Conservation (phyloP, 2,113 vertebrate species). For the Platysteira castanea region DNA sequence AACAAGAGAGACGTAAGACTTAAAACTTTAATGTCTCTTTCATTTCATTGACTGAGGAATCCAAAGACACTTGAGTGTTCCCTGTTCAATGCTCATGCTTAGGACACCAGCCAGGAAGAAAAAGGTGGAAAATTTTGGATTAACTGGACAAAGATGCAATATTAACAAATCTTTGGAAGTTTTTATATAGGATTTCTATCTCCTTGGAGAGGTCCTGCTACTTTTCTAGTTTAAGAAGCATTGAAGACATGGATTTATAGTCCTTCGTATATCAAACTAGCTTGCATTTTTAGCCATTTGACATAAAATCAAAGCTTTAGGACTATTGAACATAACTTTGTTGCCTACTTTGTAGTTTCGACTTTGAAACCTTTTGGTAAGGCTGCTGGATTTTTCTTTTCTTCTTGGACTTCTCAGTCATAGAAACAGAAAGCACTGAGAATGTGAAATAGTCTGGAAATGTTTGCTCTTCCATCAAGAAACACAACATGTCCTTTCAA, state of each 20-base stretch:
- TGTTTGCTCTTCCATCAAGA: constrained; percentile 72
- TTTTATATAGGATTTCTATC: not conserved
- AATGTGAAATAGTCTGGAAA: constrained; percentile 69
- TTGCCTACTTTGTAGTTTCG: constrained; percentile 17
- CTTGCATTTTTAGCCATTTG: constrained; percentile 12
- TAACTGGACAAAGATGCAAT: not conserved
- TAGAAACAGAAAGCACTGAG: constrained; percentile 41
- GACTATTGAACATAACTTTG: constrained; percentile 43
- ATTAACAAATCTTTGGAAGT: not conserved
- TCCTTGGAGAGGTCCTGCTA: not conserved
- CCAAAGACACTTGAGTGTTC: not conserved
- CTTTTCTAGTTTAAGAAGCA: not conserved
- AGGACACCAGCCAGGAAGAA: not conserved
- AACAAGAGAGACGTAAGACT: not conserved
- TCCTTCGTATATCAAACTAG: not conserved
- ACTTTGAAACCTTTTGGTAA: constrained; percentile 12
- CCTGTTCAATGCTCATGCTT: not conserved
- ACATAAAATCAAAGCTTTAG: not conserved
- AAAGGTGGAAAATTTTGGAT: not conserved
- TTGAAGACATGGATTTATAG: not conserved
- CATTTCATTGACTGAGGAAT: not conserved
- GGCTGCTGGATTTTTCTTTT: constrained; percentile 9
- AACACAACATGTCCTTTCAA: constrained; percentile 76
- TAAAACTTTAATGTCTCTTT: not conserved
- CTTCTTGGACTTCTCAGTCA: constrained; percentile 39